Evolutionary conservation across 2,888 invertebrate species (phyloP).

Genomic region (Tipula unca): DNA sequence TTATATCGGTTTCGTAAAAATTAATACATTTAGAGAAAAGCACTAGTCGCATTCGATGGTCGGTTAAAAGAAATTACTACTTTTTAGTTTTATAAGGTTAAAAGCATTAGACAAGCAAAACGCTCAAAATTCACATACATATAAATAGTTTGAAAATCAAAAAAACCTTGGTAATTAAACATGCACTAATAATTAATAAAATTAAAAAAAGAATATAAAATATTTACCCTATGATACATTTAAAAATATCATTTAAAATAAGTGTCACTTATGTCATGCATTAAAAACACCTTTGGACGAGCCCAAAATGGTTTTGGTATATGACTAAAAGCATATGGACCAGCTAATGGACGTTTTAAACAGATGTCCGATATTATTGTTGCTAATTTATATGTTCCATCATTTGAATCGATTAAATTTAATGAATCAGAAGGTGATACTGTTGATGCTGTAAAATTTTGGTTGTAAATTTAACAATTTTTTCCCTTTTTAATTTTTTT

Average conservation of each 20-base stretch:
- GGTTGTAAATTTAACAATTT: not conserved
- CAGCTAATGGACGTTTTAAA: conserved; percentile 69
- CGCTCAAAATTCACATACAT: not conserved
- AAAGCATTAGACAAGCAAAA: not conserved
- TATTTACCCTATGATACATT: conserved; percentile 71
- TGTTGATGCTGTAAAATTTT: conserved; percentile 17
- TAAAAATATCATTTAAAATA: conserved; percentile 81
- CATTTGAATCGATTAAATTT: conserved; percentile 15
- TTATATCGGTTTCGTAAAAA: not conserved
- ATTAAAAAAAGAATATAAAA: conserved; percentile 22
- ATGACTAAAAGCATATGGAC: conserved; percentile 84
- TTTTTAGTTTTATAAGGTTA: not conserved
- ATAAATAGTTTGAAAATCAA: not conserved
- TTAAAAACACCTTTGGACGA: conserved; percentile 71
- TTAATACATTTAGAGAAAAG: not conserved
- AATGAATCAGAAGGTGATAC: not conserved
- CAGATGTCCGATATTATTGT: conserved; percentile 38
- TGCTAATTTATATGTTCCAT: conserved; percentile 15
- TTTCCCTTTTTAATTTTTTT: no score
- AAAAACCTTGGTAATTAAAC: not conserved
- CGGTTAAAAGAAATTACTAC: not conserved
- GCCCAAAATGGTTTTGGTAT: conserved; percentile 74
- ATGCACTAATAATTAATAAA: not conserved
- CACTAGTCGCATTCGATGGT: not conserved
- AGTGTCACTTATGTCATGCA: conserved; percentile 61